phyloP scores from a whole-genome alignment of 2,113 vertebrate species.

The Lasiurus cinereus region DNA sequence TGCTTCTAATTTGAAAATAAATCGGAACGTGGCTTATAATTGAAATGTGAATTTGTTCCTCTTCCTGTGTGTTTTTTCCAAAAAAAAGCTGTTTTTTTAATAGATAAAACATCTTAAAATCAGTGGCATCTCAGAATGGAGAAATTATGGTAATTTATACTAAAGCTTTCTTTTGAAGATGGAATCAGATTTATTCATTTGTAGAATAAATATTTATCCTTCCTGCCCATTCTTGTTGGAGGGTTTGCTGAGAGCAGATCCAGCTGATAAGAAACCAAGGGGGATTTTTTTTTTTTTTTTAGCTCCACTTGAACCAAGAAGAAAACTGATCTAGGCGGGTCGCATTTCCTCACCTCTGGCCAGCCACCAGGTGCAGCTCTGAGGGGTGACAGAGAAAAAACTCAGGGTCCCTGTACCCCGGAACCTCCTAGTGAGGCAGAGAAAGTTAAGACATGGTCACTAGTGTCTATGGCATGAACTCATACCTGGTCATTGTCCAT shows the following conservation, averaged over 20 bases:
- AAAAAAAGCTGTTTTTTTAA: conserved; percentile 57
- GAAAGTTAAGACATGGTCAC: neutral
- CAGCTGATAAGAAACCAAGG: conserved; percentile 63
- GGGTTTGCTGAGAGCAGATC: conserved; percentile 67
- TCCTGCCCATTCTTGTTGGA: conserved; percentile 75
- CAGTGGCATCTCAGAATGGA: conserved; percentile 56
- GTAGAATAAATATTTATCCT: conserved; percentile 81
- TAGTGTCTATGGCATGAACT: neutral
- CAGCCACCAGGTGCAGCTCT: conserved; percentile 34
- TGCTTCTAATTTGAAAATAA: neutral
- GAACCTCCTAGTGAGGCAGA: neutral
- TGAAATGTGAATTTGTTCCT: conserved; percentile 41
- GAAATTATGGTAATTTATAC: conserved; percentile 80
- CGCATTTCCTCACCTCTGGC: conserved; percentile 33
- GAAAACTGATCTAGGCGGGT: conserved; percentile 56
- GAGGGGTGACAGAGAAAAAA: neutral
- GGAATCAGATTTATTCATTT: conserved; percentile 76
- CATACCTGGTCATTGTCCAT: neutral
- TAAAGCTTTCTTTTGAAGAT: conserved; percentile 80
- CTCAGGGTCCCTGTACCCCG: neutral
- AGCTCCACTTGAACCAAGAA: conserved; percentile 71
- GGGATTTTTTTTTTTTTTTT: conserved; percentile 74
- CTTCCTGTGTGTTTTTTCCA: neutral
- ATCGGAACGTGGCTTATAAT: neutral
- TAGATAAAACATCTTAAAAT: conserved; percentile 62